These are phyloP conservation scores for Peromyscus aztecus DNA, from an alignment of 2,797 vertebrate genomes.

Conservation along the genomic window DNA sequence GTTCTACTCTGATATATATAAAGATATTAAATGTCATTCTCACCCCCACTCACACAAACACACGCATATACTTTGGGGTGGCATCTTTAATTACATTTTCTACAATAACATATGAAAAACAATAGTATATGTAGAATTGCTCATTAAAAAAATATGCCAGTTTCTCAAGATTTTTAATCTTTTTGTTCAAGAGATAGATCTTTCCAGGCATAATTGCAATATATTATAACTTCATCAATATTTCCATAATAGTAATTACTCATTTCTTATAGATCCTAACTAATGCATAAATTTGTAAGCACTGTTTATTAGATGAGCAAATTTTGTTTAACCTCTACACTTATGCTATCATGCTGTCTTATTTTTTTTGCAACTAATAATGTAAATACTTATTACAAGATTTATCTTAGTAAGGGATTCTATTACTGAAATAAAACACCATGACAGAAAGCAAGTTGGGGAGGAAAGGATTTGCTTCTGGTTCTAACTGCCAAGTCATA, in stretches of 20 bases:
- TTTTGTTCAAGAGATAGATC: background rate
- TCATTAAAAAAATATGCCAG: background rate
- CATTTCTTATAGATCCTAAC: background rate
- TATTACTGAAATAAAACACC: background rate
- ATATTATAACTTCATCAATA: background rate
- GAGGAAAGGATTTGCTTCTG: background rate
- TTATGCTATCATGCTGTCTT: background rate
- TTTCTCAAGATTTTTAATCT: background rate
- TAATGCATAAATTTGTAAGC: constrained; percentile 6
- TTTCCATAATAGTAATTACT: constrained; percentile 25
- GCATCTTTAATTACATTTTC: background rate
- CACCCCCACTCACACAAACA: background rate
- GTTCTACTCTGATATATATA: background rate
- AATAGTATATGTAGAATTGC: background rate
- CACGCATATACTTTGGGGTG: background rate
- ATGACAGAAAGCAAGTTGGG: background rate
- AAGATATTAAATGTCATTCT: background rate
- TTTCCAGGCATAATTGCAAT: background rate
- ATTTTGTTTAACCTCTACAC: background rate
- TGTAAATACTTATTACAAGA: background rate
- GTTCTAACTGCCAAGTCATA: background rate
- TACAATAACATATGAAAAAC: background rate
- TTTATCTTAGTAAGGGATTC: background rate
- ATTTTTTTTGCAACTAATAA: background rate
- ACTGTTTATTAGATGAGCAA: background rate